phyloP scores from a whole-genome alignment of 2,797 vertebrate genomes.

The Phataginus tetradactyla region DNA sequence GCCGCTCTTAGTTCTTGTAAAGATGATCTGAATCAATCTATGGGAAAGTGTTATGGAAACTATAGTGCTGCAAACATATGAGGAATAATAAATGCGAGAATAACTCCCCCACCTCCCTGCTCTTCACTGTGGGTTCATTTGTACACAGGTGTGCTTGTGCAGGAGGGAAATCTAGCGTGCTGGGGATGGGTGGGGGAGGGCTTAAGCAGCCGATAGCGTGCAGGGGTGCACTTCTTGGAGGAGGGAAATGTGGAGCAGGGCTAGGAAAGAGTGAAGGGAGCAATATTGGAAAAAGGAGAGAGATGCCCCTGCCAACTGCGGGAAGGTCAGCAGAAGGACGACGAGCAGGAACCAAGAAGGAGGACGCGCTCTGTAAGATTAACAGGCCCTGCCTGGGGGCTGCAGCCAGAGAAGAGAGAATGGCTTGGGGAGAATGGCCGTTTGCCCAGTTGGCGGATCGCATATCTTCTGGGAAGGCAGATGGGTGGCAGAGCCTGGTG shows the following conservation, averaged over 20 bases:
- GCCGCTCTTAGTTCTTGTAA: neutral
- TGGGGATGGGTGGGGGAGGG: too few species aligned
- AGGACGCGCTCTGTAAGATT: neutral
- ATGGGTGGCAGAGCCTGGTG: neutral
- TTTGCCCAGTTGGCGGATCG: neutral
- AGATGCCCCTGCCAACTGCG: neutral
- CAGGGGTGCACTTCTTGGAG: conserved; percentile 40
- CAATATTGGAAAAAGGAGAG: neutral
- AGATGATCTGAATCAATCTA: neutral
- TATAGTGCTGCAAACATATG: neutral
- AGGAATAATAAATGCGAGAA: neutral
- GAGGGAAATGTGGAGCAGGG: neutral
- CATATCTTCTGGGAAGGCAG: neutral
- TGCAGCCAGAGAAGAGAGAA: neutral
- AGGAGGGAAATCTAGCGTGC: neutral
- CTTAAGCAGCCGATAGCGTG: neutral
- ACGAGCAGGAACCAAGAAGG: neutral
- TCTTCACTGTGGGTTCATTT: neutral
- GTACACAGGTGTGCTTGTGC: neutral
- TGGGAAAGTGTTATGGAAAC: neutral
- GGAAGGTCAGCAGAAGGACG: neutral
- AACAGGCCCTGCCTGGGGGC: neutral
- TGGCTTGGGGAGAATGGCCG: neutral
- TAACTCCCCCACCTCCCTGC: rapidly evolving
- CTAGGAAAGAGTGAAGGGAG: neutral